A percentile compares a stretch with the other conserved stretches of the same genome.
Conservation (phyloP, 2,113 vertebrate genomes). For the Gymnarchus niloticus region DNA sequence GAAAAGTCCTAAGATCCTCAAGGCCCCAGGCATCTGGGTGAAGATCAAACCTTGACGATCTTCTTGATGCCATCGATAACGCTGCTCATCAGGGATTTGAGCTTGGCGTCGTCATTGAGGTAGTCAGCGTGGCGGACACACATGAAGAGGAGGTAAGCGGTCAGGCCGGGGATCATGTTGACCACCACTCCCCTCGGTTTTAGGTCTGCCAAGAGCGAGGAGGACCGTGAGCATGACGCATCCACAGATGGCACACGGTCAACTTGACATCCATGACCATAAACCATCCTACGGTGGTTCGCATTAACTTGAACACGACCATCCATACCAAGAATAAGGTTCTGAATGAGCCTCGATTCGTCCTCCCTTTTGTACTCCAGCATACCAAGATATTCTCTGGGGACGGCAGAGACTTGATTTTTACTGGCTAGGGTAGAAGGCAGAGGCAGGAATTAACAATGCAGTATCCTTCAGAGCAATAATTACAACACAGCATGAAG, state of each 20-base stretch:
- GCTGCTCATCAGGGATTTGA: slow-evolving; percentile 83
- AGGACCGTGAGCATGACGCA: not conserved
- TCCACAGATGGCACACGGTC: not conserved
- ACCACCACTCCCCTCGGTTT: slow-evolving; percentile 89
- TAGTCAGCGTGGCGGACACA: slow-evolving; percentile 87
- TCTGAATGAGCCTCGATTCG: slow-evolving; percentile 75
- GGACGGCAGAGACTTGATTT: slow-evolving; percentile 34
- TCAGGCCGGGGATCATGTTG: slow-evolving; percentile 83
- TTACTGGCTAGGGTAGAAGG: slow-evolving; percentile 60
- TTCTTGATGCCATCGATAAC: slow-evolving; percentile 77
- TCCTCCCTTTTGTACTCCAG: slow-evolving; percentile 84
- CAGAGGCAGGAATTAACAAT: not conserved
- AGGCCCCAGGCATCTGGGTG: not conserved
- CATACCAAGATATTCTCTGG: slow-evolving; percentile 88
- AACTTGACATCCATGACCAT: not conserved
- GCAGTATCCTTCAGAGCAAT: not conserved
- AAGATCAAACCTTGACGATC: slow-evolving; percentile 71
- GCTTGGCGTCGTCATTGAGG: slow-evolving; percentile 74
- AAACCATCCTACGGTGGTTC: not conserved
- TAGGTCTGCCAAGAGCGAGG: slow-evolving; percentile 62
- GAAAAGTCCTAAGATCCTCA: not conserved
- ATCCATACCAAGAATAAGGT: slow-evolving; percentile 78
- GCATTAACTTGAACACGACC: not conserved
- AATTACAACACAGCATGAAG: not conserved
- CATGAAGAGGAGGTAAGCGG: slow-evolving; percentile 89